These are phyloP conservation scores for Bungarus multicinctus DNA, from an alignment of 2,113 vertebrate genomes.

Conservation along the genomic window DNA sequence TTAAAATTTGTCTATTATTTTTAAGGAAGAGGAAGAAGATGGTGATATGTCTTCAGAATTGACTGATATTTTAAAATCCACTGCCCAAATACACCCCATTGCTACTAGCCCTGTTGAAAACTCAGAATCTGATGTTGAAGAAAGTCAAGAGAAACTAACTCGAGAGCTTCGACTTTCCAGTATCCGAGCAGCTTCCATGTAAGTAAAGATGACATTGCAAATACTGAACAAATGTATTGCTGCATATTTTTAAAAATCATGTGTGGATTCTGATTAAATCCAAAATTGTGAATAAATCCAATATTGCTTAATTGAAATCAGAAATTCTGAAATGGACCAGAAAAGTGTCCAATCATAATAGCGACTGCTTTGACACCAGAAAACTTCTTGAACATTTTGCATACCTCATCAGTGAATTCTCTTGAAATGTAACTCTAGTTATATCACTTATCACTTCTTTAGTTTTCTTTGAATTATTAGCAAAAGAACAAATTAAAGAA, in stretches of 20 bases:
- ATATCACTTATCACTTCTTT: background rate
- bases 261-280: background rate
- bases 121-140: constrained; percentile 77
- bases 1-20: background rate
- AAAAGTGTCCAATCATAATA: background rate
- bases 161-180: constrained; percentile 89
- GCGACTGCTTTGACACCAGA: background rate
- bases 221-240: background rate
- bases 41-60: constrained; percentile 77
- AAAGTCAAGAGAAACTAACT: constrained; percentile 85
- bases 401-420: background rate
- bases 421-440: background rate
- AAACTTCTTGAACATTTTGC: background rate
- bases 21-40: constrained; percentile 74
- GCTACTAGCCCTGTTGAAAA: constrained; percentile 70
- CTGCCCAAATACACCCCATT: constrained; percentile 64
- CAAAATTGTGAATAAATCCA: no score
- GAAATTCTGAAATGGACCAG: no score
- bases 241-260: background rate
- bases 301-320: no score
- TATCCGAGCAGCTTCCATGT: constrained; percentile 93
- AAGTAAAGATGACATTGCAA: constrained; percentile 13
- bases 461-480: background rate
- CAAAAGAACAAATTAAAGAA: background rate
- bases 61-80: constrained; percentile 80